These are phyloP conservation scores for Lutra lutra DNA, from an alignment of 2,797 vertebrate genomes.

Conservation along the genomic window DNA sequence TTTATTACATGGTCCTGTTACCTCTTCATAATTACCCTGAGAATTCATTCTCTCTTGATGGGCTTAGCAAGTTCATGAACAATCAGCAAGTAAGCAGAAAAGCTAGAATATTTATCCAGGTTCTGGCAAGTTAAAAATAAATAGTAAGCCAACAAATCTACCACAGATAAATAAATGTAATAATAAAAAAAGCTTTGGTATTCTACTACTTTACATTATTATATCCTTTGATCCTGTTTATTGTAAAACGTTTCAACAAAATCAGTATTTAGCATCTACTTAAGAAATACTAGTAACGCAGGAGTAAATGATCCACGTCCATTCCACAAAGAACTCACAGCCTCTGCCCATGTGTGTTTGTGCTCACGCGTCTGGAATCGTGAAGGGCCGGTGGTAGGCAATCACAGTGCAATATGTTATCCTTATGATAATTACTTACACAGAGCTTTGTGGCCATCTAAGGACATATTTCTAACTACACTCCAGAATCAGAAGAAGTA, in stretches of 20 bases:
- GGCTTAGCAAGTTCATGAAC: background rate
- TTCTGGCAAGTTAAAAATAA: background rate
- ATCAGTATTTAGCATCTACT: background rate
- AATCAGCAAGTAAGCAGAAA: background rate
- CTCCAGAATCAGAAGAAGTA: background rate
- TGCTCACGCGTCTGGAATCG: accelerated
- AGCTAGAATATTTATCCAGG: background rate
- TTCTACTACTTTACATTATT: background rate
- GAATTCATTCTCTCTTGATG: background rate
- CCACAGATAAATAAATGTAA: background rate
- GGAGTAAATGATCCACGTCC: accelerated
- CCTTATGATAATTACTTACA: background rate
- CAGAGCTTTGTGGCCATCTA: background rate
- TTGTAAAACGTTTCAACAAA: background rate
- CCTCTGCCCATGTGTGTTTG: background rate
- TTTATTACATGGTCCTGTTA: background rate
- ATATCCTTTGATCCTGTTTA: background rate
- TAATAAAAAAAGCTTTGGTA: background rate
- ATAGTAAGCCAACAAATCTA: background rate
- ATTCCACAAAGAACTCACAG: background rate
- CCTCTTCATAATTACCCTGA: background rate
- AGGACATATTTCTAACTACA: background rate
- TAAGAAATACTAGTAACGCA: background rate
- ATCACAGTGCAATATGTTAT: background rate
- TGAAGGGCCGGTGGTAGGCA: background rate